Evolutionary conservation across 2,797 vertebrate species (phyloP), one percentile per base, ranked within the genome.

Genomic region (Sebastes trivittatus): DNA sequence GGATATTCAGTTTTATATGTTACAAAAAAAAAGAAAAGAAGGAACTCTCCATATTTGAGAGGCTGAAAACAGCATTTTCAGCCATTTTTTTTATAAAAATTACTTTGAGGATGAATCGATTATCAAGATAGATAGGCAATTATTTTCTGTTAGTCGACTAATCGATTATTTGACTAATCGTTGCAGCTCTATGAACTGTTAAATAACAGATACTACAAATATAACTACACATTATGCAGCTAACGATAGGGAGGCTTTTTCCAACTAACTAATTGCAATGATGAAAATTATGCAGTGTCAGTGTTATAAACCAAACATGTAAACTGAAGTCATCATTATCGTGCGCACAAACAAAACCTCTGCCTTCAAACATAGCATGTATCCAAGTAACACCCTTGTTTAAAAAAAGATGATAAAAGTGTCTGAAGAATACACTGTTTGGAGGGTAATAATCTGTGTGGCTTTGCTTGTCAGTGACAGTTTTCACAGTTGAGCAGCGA

Each of bases 401-500:
- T 27, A 22, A 66, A 54, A 54, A 54, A 54, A 38, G 16, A 32
- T 34, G 20, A 46, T 25, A n/a, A 52, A 72, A 68, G 25, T 7
- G 10, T 16, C 6, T 52, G 11, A 54, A 63, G 20, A 27, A 69
- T 20, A 64, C 16, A 22, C 14, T 69, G 29, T 60, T 63, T 7
- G 11, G 18, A 8, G 5, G 56, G 56, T 67, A 52, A 69, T 46
- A 46, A 78, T 80, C 49, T 38, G 22, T 42, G 60, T 32, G 3
- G 30, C 1, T 68, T 56, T 75, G 29, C 14, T 55, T 5, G 20
- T 72, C 65, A 73, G 72, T 61, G 62, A 82, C 72, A 52, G 54
- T 23, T 80, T 78, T 86, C 60, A 65, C 77, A 38, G 38, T 55
- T 82, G 11, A 29, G 80, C 72, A 62, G 66, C 1, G 11, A 52